phyloP scores from a whole-genome alignment of 2,113 vertebrate genomes.

The Platichthys flesus region DNA sequence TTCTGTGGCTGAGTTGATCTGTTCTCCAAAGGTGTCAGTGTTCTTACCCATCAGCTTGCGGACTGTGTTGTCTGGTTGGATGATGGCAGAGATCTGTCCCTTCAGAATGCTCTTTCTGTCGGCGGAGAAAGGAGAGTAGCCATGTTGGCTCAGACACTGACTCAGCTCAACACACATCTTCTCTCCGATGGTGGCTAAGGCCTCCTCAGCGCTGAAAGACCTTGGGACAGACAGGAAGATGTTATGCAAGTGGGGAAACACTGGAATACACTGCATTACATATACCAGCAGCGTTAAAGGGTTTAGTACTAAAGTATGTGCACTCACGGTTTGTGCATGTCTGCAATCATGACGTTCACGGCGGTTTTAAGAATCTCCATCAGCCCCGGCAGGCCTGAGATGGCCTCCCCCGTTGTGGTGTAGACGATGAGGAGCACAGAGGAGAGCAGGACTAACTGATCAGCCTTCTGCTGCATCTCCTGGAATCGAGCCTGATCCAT shows the following conservation, averaged over 20 bases:
- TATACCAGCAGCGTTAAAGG: not conserved
- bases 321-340: constrained; percentile 89
- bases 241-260: not conserved
- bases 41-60: constrained; percentile 90
- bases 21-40: not conserved
- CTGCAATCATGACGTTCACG: constrained; percentile 85
- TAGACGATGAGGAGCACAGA: constrained; percentile 90
- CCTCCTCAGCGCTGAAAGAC: constrained; percentile 85
- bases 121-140: constrained; percentile 81
- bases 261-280: not conserved
- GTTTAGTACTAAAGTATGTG: not conserved
- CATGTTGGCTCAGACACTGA: constrained; percentile 86
- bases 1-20: no score
- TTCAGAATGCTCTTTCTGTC: constrained; percentile 84
- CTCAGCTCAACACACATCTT: constrained; percentile 90
- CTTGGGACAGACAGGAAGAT: constrained; percentile 62
- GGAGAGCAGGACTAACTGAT: constrained; percentile 84
- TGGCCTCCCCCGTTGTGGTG: constrained; percentile 84
- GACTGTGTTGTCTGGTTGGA: constrained; percentile 85
- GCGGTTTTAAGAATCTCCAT: constrained; percentile 88
- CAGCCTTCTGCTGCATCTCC: constrained; percentile 89
- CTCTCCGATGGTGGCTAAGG: constrained; percentile 86
- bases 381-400: constrained; percentile 85
- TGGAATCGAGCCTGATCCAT: constrained; percentile 95
- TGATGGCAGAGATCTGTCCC: constrained; percentile 89